Percentiles rank a stretch among this genome's conserved stretches.
These are phyloP conservation scores for Panthera uncia DNA, from an alignment of 2,113 vertebrate genomes.

Conservation along the genomic window DNA sequence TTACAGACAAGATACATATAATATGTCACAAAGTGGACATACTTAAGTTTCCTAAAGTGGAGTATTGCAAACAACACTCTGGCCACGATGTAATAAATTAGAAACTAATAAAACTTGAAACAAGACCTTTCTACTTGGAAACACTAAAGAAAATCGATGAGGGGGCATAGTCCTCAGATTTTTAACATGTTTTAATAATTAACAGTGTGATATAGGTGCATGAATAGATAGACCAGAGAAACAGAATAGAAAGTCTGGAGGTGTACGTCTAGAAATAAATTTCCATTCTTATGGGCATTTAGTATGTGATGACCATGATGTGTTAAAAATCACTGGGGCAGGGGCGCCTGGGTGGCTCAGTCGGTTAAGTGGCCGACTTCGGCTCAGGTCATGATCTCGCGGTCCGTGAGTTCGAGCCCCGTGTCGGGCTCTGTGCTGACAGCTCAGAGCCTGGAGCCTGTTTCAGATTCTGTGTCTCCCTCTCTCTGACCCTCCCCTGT, in stretches of 20 bases:
- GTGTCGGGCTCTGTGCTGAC: too few species aligned
- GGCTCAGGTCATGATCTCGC: too few species aligned
- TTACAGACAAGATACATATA: neutral
- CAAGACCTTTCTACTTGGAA: neutral
- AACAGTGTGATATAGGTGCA: neutral
- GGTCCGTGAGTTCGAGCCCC: too few species aligned
- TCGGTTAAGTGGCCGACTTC: too few species aligned
- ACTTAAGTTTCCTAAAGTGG: neutral
- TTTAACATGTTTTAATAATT: neutral
- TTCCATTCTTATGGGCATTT: neutral
- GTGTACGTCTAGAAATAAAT: neutral
- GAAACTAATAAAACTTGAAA: conserved; percentile 7
- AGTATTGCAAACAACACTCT: neutral
- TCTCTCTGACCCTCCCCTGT: too few species aligned
- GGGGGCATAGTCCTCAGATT: neutral
- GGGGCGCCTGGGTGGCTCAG: too few species aligned
- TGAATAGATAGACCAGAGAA: neutral
- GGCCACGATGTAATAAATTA: neutral
- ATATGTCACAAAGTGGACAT: neutral
- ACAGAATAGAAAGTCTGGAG: neutral
- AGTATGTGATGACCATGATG: neutral
- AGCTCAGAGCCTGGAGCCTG: too few species aligned
- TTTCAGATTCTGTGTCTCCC: too few species aligned
- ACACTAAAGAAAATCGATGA: neutral
- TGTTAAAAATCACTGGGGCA: neutral